Evolutionary conservation across 92 coral and sea anemone genomes (phyloP).

Genomic region (Porites evermanni): DNA sequence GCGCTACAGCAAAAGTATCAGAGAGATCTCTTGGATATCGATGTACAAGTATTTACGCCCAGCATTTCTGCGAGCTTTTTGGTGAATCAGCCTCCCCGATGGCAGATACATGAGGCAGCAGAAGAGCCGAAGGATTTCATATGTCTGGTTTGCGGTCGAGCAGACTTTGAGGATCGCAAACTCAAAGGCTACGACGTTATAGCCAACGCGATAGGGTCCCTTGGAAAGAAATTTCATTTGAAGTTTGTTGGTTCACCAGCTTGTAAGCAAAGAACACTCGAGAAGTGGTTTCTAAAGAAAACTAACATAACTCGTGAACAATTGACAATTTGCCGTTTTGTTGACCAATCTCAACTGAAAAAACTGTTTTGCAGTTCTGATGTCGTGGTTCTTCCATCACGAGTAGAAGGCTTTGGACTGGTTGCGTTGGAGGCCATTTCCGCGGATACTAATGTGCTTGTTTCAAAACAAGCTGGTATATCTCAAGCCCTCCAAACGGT

Average conservation of each 20-base stretch:
- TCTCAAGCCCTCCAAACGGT: neutral
- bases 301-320: neutral
- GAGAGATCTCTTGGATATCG: neutral
- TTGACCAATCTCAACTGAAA: neutral
- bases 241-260: constrained; percentile 7
- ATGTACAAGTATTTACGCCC: neutral
- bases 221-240: neutral
- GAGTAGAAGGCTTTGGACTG: constrained; percentile 33
- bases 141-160: neutral
- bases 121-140: neutral
- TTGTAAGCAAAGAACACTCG: neutral
- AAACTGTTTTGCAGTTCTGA: neutral
- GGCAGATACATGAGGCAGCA: too few species aligned
- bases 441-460: neutral
- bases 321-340: neutral
- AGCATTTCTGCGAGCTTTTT: constrained; percentile 4
- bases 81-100: neutral
- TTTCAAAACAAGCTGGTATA: constrained; percentile 1
- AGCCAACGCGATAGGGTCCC: neutral
- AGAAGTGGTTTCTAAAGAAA: constrained; percentile 11
- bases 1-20: neutral
- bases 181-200: constrained; percentile 18
- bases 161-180: neutral
- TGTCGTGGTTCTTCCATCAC: constrained; percentile 21
- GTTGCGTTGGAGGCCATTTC: constrained; percentile 18